Base-by-base conservation (phyloP, 1,140 invertebrate species). In the Drosophila fuyamai region DNA sequence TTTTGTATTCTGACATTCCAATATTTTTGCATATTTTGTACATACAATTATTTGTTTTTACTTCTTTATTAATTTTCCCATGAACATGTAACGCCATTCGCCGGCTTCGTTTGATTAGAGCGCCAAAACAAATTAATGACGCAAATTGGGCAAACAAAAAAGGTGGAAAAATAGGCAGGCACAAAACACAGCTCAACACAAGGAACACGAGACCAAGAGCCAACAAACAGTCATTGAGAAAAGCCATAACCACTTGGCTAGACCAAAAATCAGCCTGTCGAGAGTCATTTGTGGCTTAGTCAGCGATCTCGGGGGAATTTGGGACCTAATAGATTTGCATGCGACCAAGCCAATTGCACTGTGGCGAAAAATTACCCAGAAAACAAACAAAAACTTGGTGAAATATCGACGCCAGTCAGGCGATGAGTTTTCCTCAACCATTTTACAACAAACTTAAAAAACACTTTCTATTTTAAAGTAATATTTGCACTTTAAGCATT, bases 111-210 rank as follows among this genome's bases (percentile, higher is more conserved):
- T 74, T 60, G 48, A 66, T 54, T 56, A 50, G 46, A 76, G 55
- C 54, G 60, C 60, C 68, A 47, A 78, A 58, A 58, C 78, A 76
- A 80, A 81, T 81, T 81, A 81, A 76, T 71, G 79, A 61, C 76
- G 66, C 73, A 76, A 81, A 81, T 81, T 81, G 66, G 59, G 47
- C 61, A 79, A 48, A 56, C 47, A 50, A 47, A 54, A 66, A 46
- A 16, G 27, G 27, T 32, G 55, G 27, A 46, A 44, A 32, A 43
- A n/a, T 9, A 27, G 53, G 5, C 53, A 27, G n/a, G 29, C 29
- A 32, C 13, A 29, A 2, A 61, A 48, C 36, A 68, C 12, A 76
- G 13, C 59, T 4, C 23, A 23, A 8, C 29, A 7, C 55, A 47
- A 54, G 65, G 41, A 43, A 56, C 35, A 73, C 43, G 61, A 46